These are phyloP conservation scores for Lethenteron camtschaticum DNA, from an alignment of 2,113 vertebrate genomes.

Conservation along the genomic window DNA sequence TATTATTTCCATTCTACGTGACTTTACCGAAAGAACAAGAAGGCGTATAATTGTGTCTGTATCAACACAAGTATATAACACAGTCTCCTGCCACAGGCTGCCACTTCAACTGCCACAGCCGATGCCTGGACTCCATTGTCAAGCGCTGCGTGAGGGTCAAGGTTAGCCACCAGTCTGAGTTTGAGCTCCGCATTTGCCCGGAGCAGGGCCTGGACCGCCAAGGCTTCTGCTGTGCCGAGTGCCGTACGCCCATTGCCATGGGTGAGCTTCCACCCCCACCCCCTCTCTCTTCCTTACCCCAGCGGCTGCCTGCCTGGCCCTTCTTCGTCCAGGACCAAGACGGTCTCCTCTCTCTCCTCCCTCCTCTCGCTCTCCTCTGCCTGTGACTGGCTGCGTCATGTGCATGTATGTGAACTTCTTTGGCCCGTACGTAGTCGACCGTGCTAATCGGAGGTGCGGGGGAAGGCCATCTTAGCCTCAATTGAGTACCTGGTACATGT, in stretches of 20 bases:
- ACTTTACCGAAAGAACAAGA: too few species aligned
- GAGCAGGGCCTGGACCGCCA: constrained; percentile 74
- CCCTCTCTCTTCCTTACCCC: too few species aligned
- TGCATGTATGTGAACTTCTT: neutral
- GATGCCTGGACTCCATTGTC: constrained; percentile 73
- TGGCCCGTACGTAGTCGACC: neutral
- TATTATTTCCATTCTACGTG: too few species aligned
- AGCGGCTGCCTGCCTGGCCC: too few species aligned
- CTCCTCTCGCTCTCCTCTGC: too few species aligned
- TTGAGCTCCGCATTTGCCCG: constrained; percentile 80
- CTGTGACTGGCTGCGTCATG: neutral
- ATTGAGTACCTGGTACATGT: too few species aligned
- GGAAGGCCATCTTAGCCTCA: too few species aligned
- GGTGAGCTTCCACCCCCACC: constrained; percentile 31
- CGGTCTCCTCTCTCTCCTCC: neutral
- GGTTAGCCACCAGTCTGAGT: constrained; percentile 85
- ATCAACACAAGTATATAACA: too few species aligned
- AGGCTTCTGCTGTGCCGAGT: constrained; percentile 80
- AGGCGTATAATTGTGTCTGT: too few species aligned
- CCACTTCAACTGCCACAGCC: constrained; percentile 84
- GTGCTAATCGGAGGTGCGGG: too few species aligned
- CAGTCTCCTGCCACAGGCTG: constrained; percentile 33
- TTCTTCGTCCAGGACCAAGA: too few species aligned
- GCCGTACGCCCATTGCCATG: constrained; percentile 57
- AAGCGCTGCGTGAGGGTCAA: constrained; percentile 73